Evolutionary conservation across 2,113 vertebrate species (phyloP).

Genomic region (Actenoides hombroni): DNA sequence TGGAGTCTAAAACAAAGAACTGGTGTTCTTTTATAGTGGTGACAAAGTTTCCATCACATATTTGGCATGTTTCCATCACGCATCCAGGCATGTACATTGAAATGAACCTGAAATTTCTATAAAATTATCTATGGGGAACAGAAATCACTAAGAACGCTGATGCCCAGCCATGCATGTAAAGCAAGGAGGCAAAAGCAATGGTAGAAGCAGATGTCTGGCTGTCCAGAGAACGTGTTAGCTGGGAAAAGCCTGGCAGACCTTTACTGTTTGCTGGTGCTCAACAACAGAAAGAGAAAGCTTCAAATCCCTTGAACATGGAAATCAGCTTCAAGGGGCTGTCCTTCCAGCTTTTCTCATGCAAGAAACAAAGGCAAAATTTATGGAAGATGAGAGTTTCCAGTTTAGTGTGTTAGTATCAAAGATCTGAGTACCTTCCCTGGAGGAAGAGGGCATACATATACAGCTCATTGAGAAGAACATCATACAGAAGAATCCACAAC

Average conservation of each 20-base stretch:
- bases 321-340: not conserved
- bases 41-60: not conserved
- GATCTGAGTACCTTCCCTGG: not conserved
- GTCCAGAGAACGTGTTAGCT: not conserved
- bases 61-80: not conserved
- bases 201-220: not conserved
- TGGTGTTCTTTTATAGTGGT: not conserved
- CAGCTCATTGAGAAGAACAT: not conserved
- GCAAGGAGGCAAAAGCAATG: not conserved
- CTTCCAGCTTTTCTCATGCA: not conserved
- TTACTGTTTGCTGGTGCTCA: not conserved
- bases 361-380: not conserved
- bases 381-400: not conserved
- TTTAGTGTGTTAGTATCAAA: not conserved
- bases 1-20: not conserved
- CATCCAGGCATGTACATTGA: not conserved
- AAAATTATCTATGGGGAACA: not conserved
- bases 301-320: not conserved
- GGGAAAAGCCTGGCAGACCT: not conserved
- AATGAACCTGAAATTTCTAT: not conserved
- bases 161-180: not conserved
- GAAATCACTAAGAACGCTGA: not conserved
- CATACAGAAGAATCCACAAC: not conserved
- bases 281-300: not conserved
- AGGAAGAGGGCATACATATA: not conserved